phyloP scores from a whole-genome alignment of 2,797 vertebrate species.

The Etheostoma nigrum region DNA sequence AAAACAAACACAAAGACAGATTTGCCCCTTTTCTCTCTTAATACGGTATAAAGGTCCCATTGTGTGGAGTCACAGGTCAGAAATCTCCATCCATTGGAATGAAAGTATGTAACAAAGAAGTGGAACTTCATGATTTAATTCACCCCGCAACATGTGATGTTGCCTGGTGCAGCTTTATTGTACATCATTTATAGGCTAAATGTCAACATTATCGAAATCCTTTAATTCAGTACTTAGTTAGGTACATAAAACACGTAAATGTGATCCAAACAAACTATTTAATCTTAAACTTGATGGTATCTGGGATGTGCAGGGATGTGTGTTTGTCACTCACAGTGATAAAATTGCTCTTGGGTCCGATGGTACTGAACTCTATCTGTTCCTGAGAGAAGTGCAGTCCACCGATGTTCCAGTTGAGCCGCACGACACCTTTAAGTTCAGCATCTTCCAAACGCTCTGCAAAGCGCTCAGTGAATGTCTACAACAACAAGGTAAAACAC shows the following conservation, averaged over 20 bases:
- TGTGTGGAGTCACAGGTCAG: not conserved
- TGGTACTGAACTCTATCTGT: constrained; percentile 85
- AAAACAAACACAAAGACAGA: not conserved
- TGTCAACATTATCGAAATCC: not conserved
- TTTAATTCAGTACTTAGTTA: not conserved
- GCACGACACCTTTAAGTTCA: constrained; percentile 84
- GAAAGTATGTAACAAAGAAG: not conserved
- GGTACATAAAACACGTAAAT: not conserved
- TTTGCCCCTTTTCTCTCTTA: not conserved
- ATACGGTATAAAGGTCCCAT: not conserved
- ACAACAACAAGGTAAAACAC: constrained; percentile 32
- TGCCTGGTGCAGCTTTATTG: not conserved
- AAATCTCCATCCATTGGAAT: not conserved
- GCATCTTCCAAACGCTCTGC: constrained; percentile 81
- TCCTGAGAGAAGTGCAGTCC: constrained; percentile 95
- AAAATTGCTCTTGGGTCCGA: constrained; percentile 84
- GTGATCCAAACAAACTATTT: not conserved
- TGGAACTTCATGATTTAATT: not conserved
- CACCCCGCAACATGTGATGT: not conserved
- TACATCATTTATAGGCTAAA: not conserved
- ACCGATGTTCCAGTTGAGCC: constrained; percentile 90
- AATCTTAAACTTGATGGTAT: not conserved
- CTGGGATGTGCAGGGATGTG: not conserved
- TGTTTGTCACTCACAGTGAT: constrained; percentile 66
- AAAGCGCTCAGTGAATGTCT: constrained; percentile 85